Evolutionary conservation across 2,888 invertebrate species (phyloP), one percentile per base, ranked within the genome.

Genomic region (Chaitophorus viminalis): DNA sequence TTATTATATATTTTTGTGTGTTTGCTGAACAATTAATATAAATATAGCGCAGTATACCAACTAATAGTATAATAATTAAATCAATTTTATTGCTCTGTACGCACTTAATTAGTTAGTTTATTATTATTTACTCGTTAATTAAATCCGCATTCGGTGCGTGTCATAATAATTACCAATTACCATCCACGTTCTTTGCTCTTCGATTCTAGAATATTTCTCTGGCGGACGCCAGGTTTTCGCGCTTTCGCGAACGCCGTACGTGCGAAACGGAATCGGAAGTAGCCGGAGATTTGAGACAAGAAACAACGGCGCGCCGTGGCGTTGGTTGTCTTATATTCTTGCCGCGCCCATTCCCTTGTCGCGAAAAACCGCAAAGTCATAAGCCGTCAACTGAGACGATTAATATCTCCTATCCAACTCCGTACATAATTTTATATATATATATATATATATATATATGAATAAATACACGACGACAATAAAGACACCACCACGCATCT

Each of bases 331-430:
- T 60, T 25, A 1, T 52, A 11, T 60, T 21, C 29, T n/a, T 29
- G 70, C 17, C 70, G 70, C 17, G 29, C 29, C 29, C 31, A 4
- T 21, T 8, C 75, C 25, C 8, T 25, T 3, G 33, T 6, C 74
- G 54, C 4, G 3, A 21, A 74, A 72, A 83, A 72, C 78, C 68
- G 31, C 81, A 29, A 25, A 46, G 70, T 82, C 68, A 46, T 60
- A 65, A n/a, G 39, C 60, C 65, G 11, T 39, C 46, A 75, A 65
- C 31, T 3, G 83, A 83, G 46, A 75, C 76, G 84, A 84, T 84
- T 65, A 84, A 84, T 83, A 72, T 75, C 29, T 60, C 21, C 75
- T 54, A 60, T 36, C 39, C 74, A 31, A 70, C 46, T 11, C 14
- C 46, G 46, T 46, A 11, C 29, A 70, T 29, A 46, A 39, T 29